phyloP scores from a whole-genome alignment of 2,113 vertebrate species.

The Guaruba guarouba region DNA sequence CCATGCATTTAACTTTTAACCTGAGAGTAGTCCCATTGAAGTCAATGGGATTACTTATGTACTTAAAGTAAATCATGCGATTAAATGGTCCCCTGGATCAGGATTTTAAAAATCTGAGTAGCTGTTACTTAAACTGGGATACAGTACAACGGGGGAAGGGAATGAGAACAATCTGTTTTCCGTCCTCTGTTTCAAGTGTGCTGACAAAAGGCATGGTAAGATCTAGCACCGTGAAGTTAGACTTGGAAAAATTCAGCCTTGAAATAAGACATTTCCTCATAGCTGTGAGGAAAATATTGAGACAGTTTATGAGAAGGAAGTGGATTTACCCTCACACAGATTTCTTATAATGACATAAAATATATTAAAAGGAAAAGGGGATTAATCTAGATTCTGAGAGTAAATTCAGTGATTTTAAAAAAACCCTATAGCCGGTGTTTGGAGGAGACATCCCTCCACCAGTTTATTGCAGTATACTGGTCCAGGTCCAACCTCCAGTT shows the following conservation, averaged over 20 bases:
- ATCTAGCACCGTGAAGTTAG: not conserved
- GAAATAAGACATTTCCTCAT: conserved; percentile 40
- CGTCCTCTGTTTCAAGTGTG: not conserved
- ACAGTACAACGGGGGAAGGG: not conserved
- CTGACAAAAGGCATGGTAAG: conserved; percentile 16
- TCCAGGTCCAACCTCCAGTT: not conserved
- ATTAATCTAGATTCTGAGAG: not conserved
- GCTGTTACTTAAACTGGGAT: not conserved
- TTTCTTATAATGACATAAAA: not conserved
- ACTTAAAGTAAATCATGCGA: not conserved
- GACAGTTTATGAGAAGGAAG: not conserved
- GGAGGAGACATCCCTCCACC: not conserved
- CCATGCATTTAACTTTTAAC: conserved; percentile 26
- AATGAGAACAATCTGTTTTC: conserved; percentile 27
- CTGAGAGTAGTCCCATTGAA: not conserved
- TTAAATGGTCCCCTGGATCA: conserved; percentile 6
- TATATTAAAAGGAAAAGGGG: not conserved
- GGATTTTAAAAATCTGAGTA: conserved; percentile 28
- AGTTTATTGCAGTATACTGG: not conserved
- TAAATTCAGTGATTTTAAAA: not conserved
- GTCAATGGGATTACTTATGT: not conserved
- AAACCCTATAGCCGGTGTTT: not conserved
- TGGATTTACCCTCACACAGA: not conserved
- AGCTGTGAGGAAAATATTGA: conserved; percentile 34
- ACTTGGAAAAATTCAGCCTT: conserved; percentile 28